phyloP scores from a whole-genome alignment of 2,797 vertebrate species.

The Neomorphus geoffroyi region DNA sequence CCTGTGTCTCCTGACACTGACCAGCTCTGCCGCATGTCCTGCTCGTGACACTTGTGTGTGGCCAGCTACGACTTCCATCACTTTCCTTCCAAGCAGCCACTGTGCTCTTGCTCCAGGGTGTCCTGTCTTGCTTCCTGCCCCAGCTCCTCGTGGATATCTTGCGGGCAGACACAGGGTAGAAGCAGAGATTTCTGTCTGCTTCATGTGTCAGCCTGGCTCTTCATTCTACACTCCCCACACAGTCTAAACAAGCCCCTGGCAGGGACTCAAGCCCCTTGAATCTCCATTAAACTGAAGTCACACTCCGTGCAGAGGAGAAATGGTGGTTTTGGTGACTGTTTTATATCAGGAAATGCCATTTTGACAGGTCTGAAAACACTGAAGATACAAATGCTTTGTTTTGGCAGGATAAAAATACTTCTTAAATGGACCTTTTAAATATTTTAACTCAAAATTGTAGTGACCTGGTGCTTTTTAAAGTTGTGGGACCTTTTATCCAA shows the following conservation, averaged over 20 bases:
- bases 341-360: slow-evolving; percentile 11
- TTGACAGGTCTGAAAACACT: slow-evolving; percentile 8
- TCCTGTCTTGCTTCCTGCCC: background rate
- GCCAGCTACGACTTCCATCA: rapidly evolving
- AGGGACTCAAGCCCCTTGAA: background rate
- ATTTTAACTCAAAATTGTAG: background rate
- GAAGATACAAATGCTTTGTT: background rate
- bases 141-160: rapidly evolving
- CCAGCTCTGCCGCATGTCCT: background rate
- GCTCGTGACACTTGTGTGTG: rapidly evolving
- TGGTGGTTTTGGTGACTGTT: background rate
- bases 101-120: background rate
- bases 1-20: background rate
- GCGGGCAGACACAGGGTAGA: background rate
- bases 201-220: background rate
- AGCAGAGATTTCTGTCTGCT: rapidly evolving
- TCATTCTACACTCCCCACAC: background rate
- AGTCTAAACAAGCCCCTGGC: background rate
- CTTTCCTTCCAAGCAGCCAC: background rate
- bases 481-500: background rate
- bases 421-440: background rate
- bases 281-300: background rate
- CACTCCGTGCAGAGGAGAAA: background rate
- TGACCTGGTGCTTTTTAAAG: background rate
- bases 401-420: slow-evolving; percentile 10